Conservation (phyloP, 2,888 invertebrate genomes). For the Chaitophorus viminalis region DNA sequence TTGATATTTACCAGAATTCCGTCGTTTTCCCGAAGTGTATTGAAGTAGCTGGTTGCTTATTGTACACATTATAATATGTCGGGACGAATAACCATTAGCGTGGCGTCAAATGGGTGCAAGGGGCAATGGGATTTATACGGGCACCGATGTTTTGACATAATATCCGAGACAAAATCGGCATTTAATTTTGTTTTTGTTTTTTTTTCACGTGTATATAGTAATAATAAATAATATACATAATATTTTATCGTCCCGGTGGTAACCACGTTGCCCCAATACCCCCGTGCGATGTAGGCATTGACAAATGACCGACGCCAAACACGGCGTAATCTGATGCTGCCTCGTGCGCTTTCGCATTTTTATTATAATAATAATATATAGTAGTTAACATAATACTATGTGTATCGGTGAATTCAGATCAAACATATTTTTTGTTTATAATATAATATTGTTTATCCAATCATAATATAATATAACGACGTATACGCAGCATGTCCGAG, state of each 20-base stretch:
- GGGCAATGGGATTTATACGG: slow-evolving; percentile 39
- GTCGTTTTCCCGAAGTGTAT: slow-evolving; percentile 3
- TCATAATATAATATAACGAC: not conserved
- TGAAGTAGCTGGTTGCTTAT: not conserved
- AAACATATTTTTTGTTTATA: not conserved
- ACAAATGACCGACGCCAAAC: slow-evolving; percentile 53
- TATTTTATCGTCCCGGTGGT: slow-evolving; percentile 13
- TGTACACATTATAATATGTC: not conserved
- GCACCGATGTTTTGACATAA: slow-evolving; percentile 45
- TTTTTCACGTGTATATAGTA: not conserved
- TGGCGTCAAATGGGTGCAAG: slow-evolving; percentile 55
- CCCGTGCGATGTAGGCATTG: slow-evolving; percentile 37
- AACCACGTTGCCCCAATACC: slow-evolving; percentile 30
- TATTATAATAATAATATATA: not conserved
- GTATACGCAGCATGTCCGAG: not conserved
- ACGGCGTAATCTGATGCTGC: slow-evolving; percentile 60
- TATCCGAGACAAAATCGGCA: slow-evolving; percentile 48
- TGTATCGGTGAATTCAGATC: slow-evolving; percentile 20
- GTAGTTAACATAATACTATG: not conserved
- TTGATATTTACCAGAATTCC: slow-evolving; percentile 23
- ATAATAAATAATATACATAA: not conserved
- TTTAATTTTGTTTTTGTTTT: slow-evolving; percentile 51
- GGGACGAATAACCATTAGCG: slow-evolving; percentile 53
- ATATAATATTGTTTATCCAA: no score
- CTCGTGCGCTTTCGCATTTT: not conserved